Conservation (phyloP, 2,113 vertebrate genomes). For the Hippopotamus amphibius region DNA sequence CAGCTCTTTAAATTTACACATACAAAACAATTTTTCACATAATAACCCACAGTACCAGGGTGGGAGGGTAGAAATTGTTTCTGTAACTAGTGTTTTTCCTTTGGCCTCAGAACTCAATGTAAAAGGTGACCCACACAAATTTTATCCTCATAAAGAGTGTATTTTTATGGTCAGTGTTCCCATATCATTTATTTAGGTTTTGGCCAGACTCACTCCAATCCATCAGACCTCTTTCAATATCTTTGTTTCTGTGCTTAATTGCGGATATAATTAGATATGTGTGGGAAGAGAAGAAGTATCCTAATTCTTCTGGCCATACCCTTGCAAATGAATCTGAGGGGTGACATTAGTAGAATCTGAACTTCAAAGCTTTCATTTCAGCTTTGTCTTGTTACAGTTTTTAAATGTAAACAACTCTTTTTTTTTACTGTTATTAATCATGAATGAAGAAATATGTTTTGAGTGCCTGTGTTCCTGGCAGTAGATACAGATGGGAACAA, state of each 20-base stretch:
- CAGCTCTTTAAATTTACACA: background rate
- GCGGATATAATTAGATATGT: background rate
- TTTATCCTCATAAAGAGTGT: background rate
- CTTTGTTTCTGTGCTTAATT: background rate
- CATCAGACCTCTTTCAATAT: background rate
- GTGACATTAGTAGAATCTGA: background rate
- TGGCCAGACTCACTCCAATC: background rate
- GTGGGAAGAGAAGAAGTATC: background rate
- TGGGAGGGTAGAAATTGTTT: background rate
- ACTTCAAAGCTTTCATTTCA: background rate
- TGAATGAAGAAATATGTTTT: background rate
- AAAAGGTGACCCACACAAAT: background rate
- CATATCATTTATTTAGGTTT: background rate
- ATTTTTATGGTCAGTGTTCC: background rate
- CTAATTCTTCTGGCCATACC: background rate
- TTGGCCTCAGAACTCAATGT: background rate
- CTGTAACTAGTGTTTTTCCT: background rate
- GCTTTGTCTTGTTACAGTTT: background rate
- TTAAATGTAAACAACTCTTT: background rate
- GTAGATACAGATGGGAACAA: background rate
- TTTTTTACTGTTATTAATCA: background rate
- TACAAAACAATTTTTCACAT: background rate
- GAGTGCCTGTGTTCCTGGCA: background rate
- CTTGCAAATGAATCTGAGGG: background rate
- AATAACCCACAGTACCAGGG: background rate